phyloP scores from a whole-genome alignment of 2,888 invertebrate genomes.

The Lycaena phlaeas region DNA sequence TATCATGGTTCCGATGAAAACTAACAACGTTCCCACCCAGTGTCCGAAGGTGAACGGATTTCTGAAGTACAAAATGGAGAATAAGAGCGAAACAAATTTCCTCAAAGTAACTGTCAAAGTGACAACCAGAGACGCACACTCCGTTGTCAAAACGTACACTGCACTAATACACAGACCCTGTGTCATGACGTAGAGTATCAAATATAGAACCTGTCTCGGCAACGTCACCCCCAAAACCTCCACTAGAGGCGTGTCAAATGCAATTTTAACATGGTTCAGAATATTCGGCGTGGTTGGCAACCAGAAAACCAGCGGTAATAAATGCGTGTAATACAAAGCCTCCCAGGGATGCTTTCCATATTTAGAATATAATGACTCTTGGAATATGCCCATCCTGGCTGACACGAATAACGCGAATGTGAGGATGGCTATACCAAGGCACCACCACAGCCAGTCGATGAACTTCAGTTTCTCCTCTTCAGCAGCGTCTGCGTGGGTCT shows the following conservation, averaged over 20 bases:
- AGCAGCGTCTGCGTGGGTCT: constrained; percentile 48
- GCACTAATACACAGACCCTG: constrained; percentile 96
- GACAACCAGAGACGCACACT: constrained; percentile 94
- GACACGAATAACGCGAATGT: constrained; percentile 92
- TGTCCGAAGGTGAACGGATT: constrained; percentile 95
- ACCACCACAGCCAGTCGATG: constrained; percentile 75
- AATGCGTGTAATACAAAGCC: constrained; percentile 91
- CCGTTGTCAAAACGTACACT: constrained; percentile 94
- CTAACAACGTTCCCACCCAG: constrained; percentile 91
- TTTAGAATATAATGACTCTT: constrained; percentile 86
- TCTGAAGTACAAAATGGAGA: constrained; percentile 94
- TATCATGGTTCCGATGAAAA: constrained; percentile 93
- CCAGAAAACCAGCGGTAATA: constrained; percentile 92
- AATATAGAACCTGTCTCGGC: constrained; percentile 84
- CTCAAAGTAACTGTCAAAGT: constrained; percentile 96
- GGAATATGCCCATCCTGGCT: constrained; percentile 95
- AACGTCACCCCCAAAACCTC: constrained; percentile 75
- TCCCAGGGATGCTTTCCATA: constrained; percentile 95
- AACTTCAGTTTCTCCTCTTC: constrained; percentile 54
- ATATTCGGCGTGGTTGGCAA: constrained; percentile 85
- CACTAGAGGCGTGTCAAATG: constrained; percentile 76
- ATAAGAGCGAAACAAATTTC: constrained; percentile 95
- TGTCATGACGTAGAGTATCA: constrained; percentile 87
- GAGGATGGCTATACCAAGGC: constrained; percentile 83
- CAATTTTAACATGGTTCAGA: constrained; percentile 80